Conservation (phyloP, 2,888 invertebrate species). For the Saturnia japonica region DNA sequence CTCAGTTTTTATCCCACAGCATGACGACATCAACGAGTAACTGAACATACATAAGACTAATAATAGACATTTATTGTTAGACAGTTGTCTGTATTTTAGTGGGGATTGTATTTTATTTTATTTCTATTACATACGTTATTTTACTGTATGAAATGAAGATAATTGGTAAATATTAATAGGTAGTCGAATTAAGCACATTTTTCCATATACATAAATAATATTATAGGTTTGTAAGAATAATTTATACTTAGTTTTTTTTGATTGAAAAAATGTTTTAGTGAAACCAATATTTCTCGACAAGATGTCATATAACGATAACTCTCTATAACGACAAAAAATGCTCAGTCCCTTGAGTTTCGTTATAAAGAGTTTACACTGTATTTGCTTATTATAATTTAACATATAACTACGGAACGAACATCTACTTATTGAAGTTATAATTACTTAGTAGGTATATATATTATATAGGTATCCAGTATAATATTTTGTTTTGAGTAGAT, state of each 20-base stretch:
- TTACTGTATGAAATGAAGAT: neutral
- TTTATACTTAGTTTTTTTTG: neutral
- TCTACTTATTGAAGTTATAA: no score
- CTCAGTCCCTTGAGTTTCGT: no score
- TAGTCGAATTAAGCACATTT: neutral
- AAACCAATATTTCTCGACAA: no score
- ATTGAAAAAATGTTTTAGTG: no score
- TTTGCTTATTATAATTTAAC: no score
- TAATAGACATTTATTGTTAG: constrained; percentile 43
- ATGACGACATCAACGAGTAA: constrained; percentile 45
- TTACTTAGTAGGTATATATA: no score
- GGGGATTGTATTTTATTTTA: neutral
- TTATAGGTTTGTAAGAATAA: neutral
- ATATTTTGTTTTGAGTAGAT: no score
- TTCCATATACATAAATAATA: neutral
- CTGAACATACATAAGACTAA: constrained; percentile 41
- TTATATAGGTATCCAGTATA: no score
- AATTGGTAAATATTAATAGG: neutral
- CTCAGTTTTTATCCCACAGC: constrained; percentile 60
- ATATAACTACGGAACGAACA: no score
- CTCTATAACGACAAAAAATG: no score
- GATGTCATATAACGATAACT: no score
- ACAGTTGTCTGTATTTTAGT: constrained; percentile 19
- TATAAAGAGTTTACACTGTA: no score
- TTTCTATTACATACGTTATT: neutral